Evolutionary conservation across 2,797 vertebrate species (phyloP).

Genomic region (Melopsittacus undulatus): DNA sequence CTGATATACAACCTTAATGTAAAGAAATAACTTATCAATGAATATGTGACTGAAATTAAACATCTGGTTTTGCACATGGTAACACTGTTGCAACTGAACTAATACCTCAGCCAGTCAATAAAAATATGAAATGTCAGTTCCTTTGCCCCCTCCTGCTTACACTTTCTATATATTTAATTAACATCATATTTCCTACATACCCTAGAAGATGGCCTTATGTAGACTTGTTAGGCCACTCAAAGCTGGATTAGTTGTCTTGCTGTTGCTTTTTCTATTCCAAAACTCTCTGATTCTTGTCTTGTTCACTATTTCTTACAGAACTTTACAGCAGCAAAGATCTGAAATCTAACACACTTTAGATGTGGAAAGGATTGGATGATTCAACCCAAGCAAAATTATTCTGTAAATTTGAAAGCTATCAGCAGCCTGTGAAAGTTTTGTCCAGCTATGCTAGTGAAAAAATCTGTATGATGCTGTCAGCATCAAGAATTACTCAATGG

Average conservation of each 20-base stretch:
- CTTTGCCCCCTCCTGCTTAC: not conserved
- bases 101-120: not conserved
- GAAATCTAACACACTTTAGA: not conserved
- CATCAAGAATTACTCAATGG: not conserved
- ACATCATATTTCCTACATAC: not conserved
- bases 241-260: not conserved
- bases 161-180: not conserved
- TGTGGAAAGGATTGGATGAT: not conserved
- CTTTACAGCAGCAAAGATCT: not conserved
- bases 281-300: not conserved
- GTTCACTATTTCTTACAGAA: not conserved
- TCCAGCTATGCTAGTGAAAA: not conserved
- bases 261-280: not conserved
- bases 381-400: not conserved
- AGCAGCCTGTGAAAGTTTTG: not conserved
- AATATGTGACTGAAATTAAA: not conserved
- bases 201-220: not conserved
- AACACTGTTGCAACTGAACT: not conserved
- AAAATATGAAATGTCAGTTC: not conserved
- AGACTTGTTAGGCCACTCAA: not conserved
- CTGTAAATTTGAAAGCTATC: not conserved
- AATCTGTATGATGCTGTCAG: accelerated
- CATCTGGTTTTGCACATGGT: not conserved
- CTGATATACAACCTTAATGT: not conserved
- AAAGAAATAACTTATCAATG: conserved; percentile 7